phyloP scores from a whole-genome alignment of 2,888 invertebrate genomes.

The Oxyscelio sp. region DNA sequence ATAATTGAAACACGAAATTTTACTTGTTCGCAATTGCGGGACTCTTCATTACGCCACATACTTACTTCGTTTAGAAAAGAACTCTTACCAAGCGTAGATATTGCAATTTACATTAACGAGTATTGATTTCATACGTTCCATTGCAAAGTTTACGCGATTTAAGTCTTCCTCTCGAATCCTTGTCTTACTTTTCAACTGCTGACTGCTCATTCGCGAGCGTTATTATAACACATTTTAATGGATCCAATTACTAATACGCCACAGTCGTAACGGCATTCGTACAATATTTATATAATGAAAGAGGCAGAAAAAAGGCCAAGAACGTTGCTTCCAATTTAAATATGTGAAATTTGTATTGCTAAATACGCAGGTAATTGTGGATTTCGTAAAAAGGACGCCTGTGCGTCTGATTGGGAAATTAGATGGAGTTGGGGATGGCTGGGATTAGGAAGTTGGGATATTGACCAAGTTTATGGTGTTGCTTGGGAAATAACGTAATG shows the following conservation, averaged over 20 bases:
- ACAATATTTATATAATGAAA: slow-evolving; percentile 51
- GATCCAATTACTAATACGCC: slow-evolving; percentile 79
- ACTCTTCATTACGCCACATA: slow-evolving; percentile 52
- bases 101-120: slow-evolving; percentile 68
- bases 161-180: slow-evolving; percentile 79
- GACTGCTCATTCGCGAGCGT: slow-evolving; percentile 79
- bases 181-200: slow-evolving; percentile 81
- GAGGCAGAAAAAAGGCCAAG: slow-evolving; percentile 14
- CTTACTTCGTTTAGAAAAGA: slow-evolving; percentile 60
- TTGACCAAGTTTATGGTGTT: no score
- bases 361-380: no score
- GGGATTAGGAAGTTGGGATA: no score
- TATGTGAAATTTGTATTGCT: slow-evolving; percentile 44
- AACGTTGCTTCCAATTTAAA: slow-evolving; percentile 51
- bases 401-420: no score
- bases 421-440: no score
- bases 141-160: slow-evolving; percentile 68
- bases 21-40: slow-evolving; percentile 6
- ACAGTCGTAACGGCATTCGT: slow-evolving; percentile 49
- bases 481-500: no score
- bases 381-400: no score
- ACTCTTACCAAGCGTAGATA: slow-evolving; percentile 52
- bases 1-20: no score
- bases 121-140: slow-evolving; percentile 73
- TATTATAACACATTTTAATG: slow-evolving; percentile 83